These are phyloP conservation scores for Anadara kagoshimensis DNA, from an alignment of 1,140 invertebrate genomes.

Conservation along the genomic window DNA sequence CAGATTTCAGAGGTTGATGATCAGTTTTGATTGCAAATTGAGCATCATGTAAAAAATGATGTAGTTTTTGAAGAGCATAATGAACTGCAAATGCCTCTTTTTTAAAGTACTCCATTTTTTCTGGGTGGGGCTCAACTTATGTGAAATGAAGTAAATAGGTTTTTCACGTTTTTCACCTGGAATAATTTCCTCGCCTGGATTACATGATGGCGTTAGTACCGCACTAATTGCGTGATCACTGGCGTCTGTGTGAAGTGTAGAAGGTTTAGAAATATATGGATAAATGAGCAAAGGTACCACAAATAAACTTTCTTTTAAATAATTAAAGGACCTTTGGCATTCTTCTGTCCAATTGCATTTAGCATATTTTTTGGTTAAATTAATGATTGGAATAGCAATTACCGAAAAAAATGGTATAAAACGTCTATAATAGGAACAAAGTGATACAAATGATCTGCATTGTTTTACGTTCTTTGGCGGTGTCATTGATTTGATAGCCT, in stretches of 20 bases:
- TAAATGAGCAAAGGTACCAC: not conserved
- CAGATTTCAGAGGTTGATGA: conserved; percentile 49
- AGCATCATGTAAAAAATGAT: conserved; percentile 48
- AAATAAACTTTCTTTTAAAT: conserved; percentile 39
- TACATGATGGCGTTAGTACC: not conserved
- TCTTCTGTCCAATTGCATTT: conserved; percentile 50
- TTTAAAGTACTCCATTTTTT: conserved; percentile 33
- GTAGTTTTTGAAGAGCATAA: conserved; percentile 51
- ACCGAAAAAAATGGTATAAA: not conserved
- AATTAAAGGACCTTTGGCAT: conserved; percentile 44
- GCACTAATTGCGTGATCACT: not conserved
- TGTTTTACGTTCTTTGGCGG: not conserved
- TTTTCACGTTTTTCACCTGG: not conserved
- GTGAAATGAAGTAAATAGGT: conserved; percentile 11
- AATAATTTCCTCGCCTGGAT: not conserved
- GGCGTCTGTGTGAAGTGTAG: conserved; percentile 7
- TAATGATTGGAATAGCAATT: too few relatives aligned
- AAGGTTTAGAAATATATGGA: not conserved
- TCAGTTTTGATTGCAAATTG: conserved; percentile 45
- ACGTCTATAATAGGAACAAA: not conserved
- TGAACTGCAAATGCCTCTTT: conserved; percentile 52
- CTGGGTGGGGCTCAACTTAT: conserved; percentile 44
- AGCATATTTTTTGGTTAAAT: too few relatives aligned
- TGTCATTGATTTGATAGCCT: not conserved
- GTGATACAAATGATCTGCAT: too few relatives aligned